Evolutionary conservation across 2,888 invertebrate genomes (phyloP).

Genomic region (Tetragnatha montana): DNA sequence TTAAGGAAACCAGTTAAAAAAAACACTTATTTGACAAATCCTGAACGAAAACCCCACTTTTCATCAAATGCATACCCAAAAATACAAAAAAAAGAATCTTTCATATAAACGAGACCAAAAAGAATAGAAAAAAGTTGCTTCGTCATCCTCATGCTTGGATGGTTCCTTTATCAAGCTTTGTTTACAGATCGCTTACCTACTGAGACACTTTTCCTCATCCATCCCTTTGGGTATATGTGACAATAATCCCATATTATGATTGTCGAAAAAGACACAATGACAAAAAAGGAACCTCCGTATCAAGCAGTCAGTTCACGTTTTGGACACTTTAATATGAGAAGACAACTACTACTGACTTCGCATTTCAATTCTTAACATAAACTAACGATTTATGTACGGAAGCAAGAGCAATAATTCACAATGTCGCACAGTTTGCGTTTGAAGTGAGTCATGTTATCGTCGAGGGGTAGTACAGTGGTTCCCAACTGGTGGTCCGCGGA

Average conservation of each 20-base stretch:
- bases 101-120: neutral
- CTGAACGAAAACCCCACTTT: neutral
- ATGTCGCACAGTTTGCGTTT: too few species aligned
- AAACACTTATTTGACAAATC: neutral
- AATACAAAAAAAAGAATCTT: neutral
- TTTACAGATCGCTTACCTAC: neutral
- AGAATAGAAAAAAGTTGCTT: neutral
- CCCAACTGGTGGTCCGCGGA: too few species aligned
- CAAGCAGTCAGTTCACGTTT: neutral
- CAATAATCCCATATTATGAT: neutral
- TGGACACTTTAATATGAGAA: too few species aligned
- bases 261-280: neutral
- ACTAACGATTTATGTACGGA: too few species aligned
- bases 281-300: neutral
- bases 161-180: neutral
- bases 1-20: neutral
- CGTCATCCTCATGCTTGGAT: neutral
- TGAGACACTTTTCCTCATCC: neutral
- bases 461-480: too few species aligned
- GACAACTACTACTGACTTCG: neutral
- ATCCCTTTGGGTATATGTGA: neutral
- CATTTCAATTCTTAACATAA: neutral
- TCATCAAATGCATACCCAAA: neutral
- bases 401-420: too few species aligned
- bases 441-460: too few species aligned